Evolutionary conservation across 1,140 invertebrate genomes (phyloP), one percentile per base, ranked within the genome.

Genomic region (Brachionus rubens): DNA sequence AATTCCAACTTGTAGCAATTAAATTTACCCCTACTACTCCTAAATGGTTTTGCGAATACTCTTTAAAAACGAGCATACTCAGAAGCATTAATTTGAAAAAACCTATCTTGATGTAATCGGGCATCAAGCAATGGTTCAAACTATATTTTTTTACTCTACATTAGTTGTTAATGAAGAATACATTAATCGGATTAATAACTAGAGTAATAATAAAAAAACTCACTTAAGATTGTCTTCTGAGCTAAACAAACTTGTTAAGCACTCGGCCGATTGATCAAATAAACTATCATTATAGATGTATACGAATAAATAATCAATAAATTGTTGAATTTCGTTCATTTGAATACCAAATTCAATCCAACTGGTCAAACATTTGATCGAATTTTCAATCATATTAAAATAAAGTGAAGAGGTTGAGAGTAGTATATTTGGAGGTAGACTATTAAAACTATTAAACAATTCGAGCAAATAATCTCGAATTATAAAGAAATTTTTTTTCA

Each of bases 251-350:
- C 46, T 50, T 14, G 46, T 72, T 21, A 72, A 24, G 33, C 68
- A 72, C 50, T 72, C 68, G 14, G 68, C 68, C 14, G 68, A 48
- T 48, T 72, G 68, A 33, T 72, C 68, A 41, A 72, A 72, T 10
- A 72, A 24, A 72, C 36, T 50, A 50, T 72, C 68, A 40, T 72
- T 72, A 12, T 72, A 72, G 40, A 72, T 72, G 46, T 72, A 72
- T 10, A 72, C 68, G 24, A 72, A 72, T 26, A 72, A 40, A 72
- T 72, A 72, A 40, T 72, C 68, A 40, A 72, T 48, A 54, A 72
- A 72, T 10, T 48, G 68, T n/a, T 72, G 46, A 40, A 72, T 72
- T 10, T 72, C 43, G 30, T 48, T 48, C 30, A 72, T 40, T 54
- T 48, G 50, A 24, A 72, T 50, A 54, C 68, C 68, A 24, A 72